These are phyloP conservation scores for Halocynthia aurantium DNA, from an alignment of 23 tunicate species.

Conservation along the genomic window DNA sequence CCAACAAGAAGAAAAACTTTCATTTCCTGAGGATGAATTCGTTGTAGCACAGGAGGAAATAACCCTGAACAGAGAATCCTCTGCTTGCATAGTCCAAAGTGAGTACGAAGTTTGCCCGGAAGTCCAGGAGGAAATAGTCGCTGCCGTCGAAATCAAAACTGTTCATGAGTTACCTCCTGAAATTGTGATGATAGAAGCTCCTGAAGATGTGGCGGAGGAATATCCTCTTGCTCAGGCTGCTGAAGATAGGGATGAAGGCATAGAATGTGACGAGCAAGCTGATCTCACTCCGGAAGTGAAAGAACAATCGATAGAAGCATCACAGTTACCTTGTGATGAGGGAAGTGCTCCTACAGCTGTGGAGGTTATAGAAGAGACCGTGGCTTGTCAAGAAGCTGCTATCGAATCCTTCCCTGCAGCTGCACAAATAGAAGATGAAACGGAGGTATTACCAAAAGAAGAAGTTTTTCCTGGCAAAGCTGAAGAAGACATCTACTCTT, in stretches of 20 bases:
- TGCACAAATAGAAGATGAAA: conserved; percentile 9
- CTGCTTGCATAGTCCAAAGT: conserved; percentile 15
- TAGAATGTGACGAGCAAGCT: not conserved
- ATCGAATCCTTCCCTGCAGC: not conserved
- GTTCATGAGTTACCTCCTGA: too few relatives aligned
- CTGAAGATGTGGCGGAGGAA: too few relatives aligned
- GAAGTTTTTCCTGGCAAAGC: not conserved
- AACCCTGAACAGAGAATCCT: conserved; percentile 9
- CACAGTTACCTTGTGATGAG: too few relatives aligned
- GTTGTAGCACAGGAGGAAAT: not conserved
- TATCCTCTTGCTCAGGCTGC: too few relatives aligned
- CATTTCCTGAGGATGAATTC: too few relatives aligned
- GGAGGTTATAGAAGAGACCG: conserved; percentile 1
- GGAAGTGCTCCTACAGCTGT: not conserved
- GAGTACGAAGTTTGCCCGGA: not conserved
- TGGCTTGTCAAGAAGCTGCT: not conserved
- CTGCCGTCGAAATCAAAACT: not conserved
- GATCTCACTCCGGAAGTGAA: conserved; percentile 2
- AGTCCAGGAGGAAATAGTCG: not conserved
- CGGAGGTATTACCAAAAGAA: not conserved
- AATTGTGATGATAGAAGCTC: too few relatives aligned
- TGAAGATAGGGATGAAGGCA: not conserved
- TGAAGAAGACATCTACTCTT: conserved; percentile 12
- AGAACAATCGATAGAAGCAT: not conserved
- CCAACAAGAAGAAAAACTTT: too few relatives aligned